These are phyloP conservation scores for Noctua comes DNA, from an alignment of 2,888 invertebrate species.

Conservation along the genomic window DNA sequence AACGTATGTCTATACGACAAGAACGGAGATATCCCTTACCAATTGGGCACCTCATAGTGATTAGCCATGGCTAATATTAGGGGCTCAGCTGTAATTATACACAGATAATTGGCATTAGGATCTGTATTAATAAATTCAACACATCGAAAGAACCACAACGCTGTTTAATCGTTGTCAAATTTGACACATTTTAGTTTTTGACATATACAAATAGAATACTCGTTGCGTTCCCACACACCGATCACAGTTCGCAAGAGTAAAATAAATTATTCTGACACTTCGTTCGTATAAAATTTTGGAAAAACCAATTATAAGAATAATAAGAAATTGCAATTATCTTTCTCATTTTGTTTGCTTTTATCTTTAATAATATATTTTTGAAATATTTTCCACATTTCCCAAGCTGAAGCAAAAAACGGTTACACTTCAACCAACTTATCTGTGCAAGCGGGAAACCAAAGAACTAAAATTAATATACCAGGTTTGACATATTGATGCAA, in stretches of 20 bases:
- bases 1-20: conserved; percentile 5
- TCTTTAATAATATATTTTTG: background rate
- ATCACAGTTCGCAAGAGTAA: background rate
- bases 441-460: too few species aligned
- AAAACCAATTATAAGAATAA: background rate
- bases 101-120: conserved; percentile 43
- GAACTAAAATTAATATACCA: too few species aligned
- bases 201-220: conserved; percentile 13
- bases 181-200: conserved; percentile 33
- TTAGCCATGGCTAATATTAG: conserved; percentile 92
- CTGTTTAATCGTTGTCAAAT: conserved; percentile 45
- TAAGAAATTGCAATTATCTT: background rate
- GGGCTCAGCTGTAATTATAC: conserved; percentile 18
- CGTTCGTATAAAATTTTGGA: background rate
- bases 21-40: conserved; percentile 90
- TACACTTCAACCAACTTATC: background rate
- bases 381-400: background rate
- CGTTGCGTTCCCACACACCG: background rate
- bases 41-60: conserved; percentile 97
- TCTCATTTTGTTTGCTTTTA: background rate
- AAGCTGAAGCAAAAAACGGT: background rate
- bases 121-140: conserved; percentile 15
- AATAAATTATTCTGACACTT: background rate
- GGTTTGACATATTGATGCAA: too few species aligned
- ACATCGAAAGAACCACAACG: conserved; percentile 29